Conservation (phyloP, 2,797 vertebrate species). For the Urocyon cinereoargenteus region DNA sequence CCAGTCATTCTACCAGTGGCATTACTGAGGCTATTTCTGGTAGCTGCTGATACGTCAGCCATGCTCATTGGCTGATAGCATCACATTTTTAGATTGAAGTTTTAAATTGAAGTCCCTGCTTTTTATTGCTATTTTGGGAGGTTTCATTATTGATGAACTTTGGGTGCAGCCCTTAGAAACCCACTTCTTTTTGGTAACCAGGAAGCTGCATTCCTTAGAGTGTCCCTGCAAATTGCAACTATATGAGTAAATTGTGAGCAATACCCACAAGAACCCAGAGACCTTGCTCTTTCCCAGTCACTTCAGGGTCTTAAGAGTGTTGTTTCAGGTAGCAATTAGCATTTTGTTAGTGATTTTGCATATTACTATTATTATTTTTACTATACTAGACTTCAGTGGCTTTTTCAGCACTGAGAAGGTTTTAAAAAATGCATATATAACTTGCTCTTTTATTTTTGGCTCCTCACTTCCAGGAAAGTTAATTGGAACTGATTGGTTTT, state of each 20-base stretch:
- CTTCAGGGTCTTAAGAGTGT: not conserved
- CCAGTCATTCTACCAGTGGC: not conserved
- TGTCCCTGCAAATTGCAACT: not conserved
- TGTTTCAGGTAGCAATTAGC: slow-evolving; percentile 70
- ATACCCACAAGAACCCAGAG: not conserved
- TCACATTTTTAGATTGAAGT: not conserved
- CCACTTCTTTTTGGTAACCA: not conserved
- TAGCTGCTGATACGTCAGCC: not conserved
- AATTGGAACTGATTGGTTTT: slow-evolving; percentile 75
- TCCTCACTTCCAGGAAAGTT: slow-evolving; percentile 73
- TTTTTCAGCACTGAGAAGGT: slow-evolving; percentile 55
- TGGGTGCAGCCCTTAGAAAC: slow-evolving; percentile 6
- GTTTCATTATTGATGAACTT: slow-evolving; percentile 34
- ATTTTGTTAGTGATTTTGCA: slow-evolving; percentile 51
- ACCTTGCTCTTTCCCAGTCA: not conserved
- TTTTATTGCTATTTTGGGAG: slow-evolving; percentile 31
- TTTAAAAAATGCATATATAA: not conserved
- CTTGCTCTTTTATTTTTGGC: slow-evolving; percentile 67
- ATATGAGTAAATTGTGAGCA: not conserved
- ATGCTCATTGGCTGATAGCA: not conserved
- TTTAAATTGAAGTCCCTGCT: not conserved
- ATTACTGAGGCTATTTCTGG: not conserved
- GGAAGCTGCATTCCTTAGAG: not conserved
- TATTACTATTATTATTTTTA: slow-evolving; percentile 7
- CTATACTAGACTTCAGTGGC: slow-evolving; percentile 1